A percentile compares a stretch with the other conserved stretches of the same genome.
These are phyloP conservation scores for Myotis yumanensis DNA, from an alignment of 2,113 vertebrate genomes.

Conservation along the genomic window DNA sequence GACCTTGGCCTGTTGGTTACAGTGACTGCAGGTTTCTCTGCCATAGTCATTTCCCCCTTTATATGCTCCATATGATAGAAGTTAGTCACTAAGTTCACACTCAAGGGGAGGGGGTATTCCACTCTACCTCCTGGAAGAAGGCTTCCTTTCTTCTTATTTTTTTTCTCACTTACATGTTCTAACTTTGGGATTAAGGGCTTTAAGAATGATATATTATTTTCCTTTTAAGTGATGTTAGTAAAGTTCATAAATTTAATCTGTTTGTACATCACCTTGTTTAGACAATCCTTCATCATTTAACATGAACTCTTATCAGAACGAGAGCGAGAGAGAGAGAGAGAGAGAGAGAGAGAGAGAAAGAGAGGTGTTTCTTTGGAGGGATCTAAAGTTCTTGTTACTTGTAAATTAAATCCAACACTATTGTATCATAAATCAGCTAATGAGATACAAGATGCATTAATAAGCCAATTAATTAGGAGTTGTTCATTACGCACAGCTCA, in stretches of 20 bases:
- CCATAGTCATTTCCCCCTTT: not conserved
- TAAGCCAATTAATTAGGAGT: no score
- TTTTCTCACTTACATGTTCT: not conserved
- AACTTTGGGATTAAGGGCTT: not conserved
- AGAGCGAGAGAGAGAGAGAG: not conserved
- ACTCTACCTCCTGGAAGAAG: not conserved
- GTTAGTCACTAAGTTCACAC: not conserved
- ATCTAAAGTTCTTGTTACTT: not conserved
- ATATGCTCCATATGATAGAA: not conserved
- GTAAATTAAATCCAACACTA: not conserved
- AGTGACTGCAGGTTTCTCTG: not conserved
- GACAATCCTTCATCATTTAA: not conserved
- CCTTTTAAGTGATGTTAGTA: not conserved
- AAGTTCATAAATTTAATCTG: not conserved
- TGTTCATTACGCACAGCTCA: no score
- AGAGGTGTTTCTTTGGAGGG: not conserved
- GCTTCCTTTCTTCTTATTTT: not conserved
- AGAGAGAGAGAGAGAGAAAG: not conserved
- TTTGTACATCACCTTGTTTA: not conserved
- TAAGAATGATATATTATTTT: not conserved
- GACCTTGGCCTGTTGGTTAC: not conserved
- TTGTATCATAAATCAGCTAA: no score
- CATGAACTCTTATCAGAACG: not conserved
- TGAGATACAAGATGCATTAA: no score
- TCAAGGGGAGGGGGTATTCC: not conserved